Base-by-base conservation (phyloP, 2,797 vertebrate genomes). In the Microctenopoma steveboyesi region DNA sequence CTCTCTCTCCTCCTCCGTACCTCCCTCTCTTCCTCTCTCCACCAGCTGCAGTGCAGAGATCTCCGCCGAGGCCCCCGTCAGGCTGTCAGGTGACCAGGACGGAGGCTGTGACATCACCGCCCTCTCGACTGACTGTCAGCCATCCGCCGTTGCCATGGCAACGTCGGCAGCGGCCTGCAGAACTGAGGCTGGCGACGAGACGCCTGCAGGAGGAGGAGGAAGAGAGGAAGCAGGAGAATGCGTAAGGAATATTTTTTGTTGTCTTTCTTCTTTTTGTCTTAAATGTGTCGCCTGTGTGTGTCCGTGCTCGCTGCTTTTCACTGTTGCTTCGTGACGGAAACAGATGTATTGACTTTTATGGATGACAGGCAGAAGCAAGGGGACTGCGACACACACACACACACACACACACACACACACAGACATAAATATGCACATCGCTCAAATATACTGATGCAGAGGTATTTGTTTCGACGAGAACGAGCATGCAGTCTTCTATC, bases 31-130 rank as follows among this genome's bases (percentile, higher is more conserved):
- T 65, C 52, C 53, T 62, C 72, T 55, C 81, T 53, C 67, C 42
- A 28, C 85, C 93, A 97, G 96, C 94, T 96, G 95, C 94, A 97
- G 94, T 95, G 94, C 94, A 86, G 96, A 96, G 86, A 90, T 93
- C 87, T 89, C 90, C 37, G 75, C 81, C 49, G 94, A 95, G 85
- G 89, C 94, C 79, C 88, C 92, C 68, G 86, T 94, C 89, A 90
- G 92, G 86, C 89, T 91, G 92, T 94, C 88, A 90, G 86, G 91
- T 94, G 95, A 94, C 91, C 87, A 54, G 82, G 90, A 91, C 87
- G 89, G 94, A 90, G 88, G 93, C 92, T 77, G 89, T 89, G 92
- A 95, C 91, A 89, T 88, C 90, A 91, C 90, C 80, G 61, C 88
- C 91, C 81, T 82, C 8, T 92, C 89, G 56, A 64, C 94, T 53